phyloP scores from a whole-genome alignment of 2,113 vertebrate species.

The Felis chaus region DNA sequence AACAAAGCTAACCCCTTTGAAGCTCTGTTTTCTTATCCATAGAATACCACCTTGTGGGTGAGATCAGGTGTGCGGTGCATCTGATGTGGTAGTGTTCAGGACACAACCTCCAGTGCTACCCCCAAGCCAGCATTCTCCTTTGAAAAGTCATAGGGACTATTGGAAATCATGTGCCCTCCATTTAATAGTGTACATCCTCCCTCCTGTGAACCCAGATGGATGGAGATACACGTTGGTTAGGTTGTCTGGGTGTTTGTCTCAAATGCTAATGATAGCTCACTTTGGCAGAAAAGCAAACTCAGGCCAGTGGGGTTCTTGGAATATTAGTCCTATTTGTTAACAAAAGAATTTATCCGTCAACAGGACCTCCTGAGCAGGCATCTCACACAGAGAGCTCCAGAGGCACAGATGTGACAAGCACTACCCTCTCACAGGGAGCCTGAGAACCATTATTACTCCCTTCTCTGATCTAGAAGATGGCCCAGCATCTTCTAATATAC shows the following conservation, averaged over 20 bases:
- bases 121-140: background rate
- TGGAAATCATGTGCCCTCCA: background rate
- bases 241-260: slow-evolving; percentile 1
- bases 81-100: too few species aligned
- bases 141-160: background rate
- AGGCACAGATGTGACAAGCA: background rate
- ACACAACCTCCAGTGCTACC: fast-evolving
- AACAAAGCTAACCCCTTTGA: background rate
- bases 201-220: slow-evolving; percentile 16
- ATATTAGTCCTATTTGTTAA: slow-evolving; percentile 57
- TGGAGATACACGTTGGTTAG: background rate
- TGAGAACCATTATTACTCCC: background rate
- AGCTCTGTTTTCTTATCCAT: background rate
- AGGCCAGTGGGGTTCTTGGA: slow-evolving; percentile 45
- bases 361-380: background rate
- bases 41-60: background rate
- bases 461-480: background rate
- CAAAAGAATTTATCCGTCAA: background rate
- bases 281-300: slow-evolving; percentile 50
- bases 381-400: background rate
- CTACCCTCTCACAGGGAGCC: background rate
- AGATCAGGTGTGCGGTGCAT: fast-evolving
- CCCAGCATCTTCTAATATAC: background rate
- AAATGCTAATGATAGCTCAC: slow-evolving; percentile 15
- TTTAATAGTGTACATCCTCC: background rate